These are phyloP conservation scores for Labeo calbasu DNA, from an alignment of 2,797 vertebrate species.

Conservation along the genomic window DNA sequence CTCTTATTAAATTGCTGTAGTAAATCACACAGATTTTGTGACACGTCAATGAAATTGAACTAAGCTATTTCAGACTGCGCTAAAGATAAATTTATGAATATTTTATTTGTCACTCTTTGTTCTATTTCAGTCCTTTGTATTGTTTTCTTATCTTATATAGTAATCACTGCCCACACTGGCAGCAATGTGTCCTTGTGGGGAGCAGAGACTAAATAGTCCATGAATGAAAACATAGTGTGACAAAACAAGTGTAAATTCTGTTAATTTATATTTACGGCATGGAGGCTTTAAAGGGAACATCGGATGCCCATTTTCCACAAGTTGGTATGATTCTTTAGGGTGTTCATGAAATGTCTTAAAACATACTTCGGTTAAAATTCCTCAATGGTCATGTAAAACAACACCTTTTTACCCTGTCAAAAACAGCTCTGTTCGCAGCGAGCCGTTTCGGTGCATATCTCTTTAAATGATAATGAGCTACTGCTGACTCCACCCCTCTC, in stretches of 20 bases:
- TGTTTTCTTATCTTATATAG: conserved; percentile 32
- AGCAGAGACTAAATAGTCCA: not conserved
- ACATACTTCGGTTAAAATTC: too few species aligned
- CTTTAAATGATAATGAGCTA: too few species aligned
- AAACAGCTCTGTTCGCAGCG: too few species aligned
- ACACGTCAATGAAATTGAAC: conserved; percentile 9
- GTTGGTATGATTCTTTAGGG: too few species aligned
- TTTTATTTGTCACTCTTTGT: not conserved
- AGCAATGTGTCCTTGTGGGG: conserved; percentile 24
- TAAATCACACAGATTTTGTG: conserved; percentile 13
- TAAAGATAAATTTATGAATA: conserved; percentile 7
- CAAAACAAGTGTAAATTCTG: conserved; percentile 33
- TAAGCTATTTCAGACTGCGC: not conserved
- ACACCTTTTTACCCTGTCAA: too few species aligned
- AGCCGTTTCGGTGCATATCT: too few species aligned
- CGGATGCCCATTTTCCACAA: too few species aligned
- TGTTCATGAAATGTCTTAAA: too few species aligned
- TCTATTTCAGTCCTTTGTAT: conserved; percentile 30
- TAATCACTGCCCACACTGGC: not conserved
- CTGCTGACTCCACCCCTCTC: too few species aligned
- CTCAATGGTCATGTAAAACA: too few species aligned
- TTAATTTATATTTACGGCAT: conserved; percentile 20
- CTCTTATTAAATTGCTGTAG: conserved; percentile 39
- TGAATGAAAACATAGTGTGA: conserved; percentile 32
- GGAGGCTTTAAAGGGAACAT: not conserved